phyloP scores from a whole-genome alignment of 1,140 invertebrate species.

The Polypedilum vanderplanki region DNA sequence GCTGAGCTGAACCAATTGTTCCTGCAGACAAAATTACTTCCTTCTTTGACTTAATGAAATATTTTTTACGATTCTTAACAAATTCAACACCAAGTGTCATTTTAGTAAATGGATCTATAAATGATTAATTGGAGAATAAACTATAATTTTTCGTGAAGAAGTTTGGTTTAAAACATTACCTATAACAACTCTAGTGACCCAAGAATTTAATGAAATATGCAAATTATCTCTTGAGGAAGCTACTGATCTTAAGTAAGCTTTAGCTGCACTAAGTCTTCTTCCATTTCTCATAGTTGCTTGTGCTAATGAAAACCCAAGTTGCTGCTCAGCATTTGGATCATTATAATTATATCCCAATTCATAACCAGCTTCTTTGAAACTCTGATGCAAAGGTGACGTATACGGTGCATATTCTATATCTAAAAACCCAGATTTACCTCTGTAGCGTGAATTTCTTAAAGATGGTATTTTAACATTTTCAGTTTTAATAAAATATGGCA shows the following conservation, averaged over 20 bases:
- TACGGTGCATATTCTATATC: constrained; percentile 59
- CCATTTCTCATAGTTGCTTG: constrained; percentile 86
- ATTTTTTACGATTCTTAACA: constrained; percentile 49
- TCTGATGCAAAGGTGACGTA: constrained; percentile 51
- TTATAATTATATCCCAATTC: constrained; percentile 70
- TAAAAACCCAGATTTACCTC: constrained; percentile 58
- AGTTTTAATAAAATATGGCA: constrained; percentile 76
- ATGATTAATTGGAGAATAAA: no score
- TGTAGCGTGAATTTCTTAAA: constrained; percentile 52
- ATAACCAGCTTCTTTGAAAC: constrained; percentile 58
- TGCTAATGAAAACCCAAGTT: constrained; percentile 73
- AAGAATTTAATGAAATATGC: constrained; percentile 69
- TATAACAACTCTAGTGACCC: constrained; percentile 62
- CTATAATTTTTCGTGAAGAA: no score
- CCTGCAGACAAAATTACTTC: constrained; percentile 70
- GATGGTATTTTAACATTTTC: constrained; percentile 56
- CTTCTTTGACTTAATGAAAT: constrained; percentile 58
- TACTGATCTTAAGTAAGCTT: constrained; percentile 76
- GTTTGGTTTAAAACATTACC: no score
- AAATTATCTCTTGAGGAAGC: constrained; percentile 60
- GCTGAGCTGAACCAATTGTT: constrained; percentile 71
- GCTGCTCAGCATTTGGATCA: constrained; percentile 75
- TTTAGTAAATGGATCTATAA: constrained; percentile 52
- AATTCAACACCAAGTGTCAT: constrained; percentile 51
- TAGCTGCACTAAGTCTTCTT: constrained; percentile 69